These are phyloP conservation scores for Chiridota heheva DNA, from an alignment of 35 echinoderm and acorn worm genomes.

Conservation along the genomic window DNA sequence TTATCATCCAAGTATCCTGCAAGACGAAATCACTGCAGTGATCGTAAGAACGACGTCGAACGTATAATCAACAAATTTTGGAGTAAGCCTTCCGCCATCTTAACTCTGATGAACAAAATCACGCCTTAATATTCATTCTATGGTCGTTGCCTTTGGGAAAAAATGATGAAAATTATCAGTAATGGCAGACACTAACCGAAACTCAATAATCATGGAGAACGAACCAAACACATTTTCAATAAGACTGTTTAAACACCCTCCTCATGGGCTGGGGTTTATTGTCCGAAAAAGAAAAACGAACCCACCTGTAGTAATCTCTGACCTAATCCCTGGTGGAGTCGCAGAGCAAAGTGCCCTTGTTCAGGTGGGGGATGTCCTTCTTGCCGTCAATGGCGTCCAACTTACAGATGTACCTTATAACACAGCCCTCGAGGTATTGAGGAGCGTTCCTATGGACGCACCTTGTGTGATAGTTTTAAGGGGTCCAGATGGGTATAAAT, in stretches of 20 bases:
- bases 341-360: constrained; percentile 87
- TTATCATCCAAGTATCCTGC: too few relatives aligned
- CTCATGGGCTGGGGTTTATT: constrained; percentile 88
- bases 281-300: constrained; percentile 93
- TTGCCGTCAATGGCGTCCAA: constrained; percentile 92
- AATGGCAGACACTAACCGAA: constrained; percentile 42
- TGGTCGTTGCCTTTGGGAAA: not conserved
- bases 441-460: constrained; percentile 91
- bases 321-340: constrained; percentile 84
- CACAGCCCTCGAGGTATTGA: constrained; percentile 86
- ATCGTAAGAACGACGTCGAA: too few relatives aligned
- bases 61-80: too few relatives aligned
- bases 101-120: too few relatives aligned
- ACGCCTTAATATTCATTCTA: constrained; percentile 5
- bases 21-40: too few relatives aligned
- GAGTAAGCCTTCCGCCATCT: too few relatives aligned
- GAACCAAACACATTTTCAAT: constrained; percentile 95
- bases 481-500: constrained; percentile 82
- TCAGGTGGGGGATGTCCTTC: constrained; percentile 77
- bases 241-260: constrained; percentile 82
- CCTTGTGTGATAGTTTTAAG: constrained; percentile 82
- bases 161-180: constrained; percentile 2
- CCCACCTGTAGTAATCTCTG: constrained; percentile 89
- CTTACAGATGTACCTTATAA: constrained; percentile 91
- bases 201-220: constrained; percentile 76